A percentile compares a stretch with the other conserved stretches of the same genome.
Conservation (phyloP, 2,797 vertebrate species). For the Sebastes matsubarae region DNA sequence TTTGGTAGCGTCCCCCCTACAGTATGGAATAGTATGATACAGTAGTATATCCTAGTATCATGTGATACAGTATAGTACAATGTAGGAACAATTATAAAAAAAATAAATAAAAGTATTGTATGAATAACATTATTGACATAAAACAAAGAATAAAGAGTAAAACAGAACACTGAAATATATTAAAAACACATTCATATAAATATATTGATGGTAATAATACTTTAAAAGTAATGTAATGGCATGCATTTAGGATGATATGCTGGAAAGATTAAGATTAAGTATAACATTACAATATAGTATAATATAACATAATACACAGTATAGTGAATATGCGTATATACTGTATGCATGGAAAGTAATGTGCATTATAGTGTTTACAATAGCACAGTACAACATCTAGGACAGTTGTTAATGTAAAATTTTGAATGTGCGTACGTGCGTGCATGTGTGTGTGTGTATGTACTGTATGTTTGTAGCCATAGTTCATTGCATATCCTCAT, state of each 20-base stretch:
- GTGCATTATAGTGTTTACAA: background rate
- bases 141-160: background rate
- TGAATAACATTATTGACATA: background rate
- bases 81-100: background rate
- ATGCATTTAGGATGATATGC: background rate
- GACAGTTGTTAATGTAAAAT: background rate
- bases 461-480: background rate
- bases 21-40: background rate
- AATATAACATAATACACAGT: background rate
- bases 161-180: background rate
- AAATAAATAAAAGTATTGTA: background rate
- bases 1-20: accelerated
- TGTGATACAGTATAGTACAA: background rate
- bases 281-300: background rate
- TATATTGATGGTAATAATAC: background rate
- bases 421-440: background rate
- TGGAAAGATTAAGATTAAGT: background rate
- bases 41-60: background rate
- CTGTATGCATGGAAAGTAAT: background rate
- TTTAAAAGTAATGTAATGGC: background rate
- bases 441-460: background rate
- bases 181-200: background rate
- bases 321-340: background rate
- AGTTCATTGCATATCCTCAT: background rate
- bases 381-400: background rate